Base-by-base conservation (phyloP, 2,113 vertebrate species). In the Paradisaea rubra region DNA sequence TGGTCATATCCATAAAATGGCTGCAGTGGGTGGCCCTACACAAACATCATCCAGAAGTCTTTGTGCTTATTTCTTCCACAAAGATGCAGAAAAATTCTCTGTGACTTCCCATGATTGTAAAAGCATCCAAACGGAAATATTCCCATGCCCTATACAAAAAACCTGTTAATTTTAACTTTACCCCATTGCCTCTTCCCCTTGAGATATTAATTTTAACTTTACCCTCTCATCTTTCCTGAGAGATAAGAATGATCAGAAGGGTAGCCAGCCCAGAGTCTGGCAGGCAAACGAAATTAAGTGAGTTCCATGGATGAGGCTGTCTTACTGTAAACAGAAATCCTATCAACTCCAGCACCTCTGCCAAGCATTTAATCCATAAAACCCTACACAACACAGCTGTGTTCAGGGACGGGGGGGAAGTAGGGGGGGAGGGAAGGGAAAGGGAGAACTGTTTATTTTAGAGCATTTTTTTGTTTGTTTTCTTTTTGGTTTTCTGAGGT, bases 351-450 rank as follows among this genome's bases (percentile, higher is more conserved):
- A 86, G 71, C 68, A 93, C 59, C 59, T 94, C 92, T 90, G 96
- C 88, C 92, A 96, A 93, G 60, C 59, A 85, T 88, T 88, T 91
- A 93, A 91, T 92, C 87, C 89, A 68, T 80, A 94, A 94, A 95
- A 76, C 59, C 60, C 85, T 90, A 88, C 72, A 90, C 19, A 91
- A 93, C 63, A 82, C 93, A 96, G 92, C 86, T 94, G 93, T 82
- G 74, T 68, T 64, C 1, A 0, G 27, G 27, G 8, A 3, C 1
- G 15, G 4, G 12, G 19, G 7, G 6, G 3, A 2, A 1, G 4
- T 41, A 37, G 6, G 4, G 3, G 2, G 3, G 16, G 9, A 13
- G 15, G 10, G 2, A 7, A 18, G 10, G 6, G 9, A 10, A 4
- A 3, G 10, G 7, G 15, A 25, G 11, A 25, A 9, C 33, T 56